Evolutionary conservation across 2,113 vertebrate species (phyloP), one percentile per base, ranked within the genome.

Genomic region (Zosterops japonicus): DNA sequence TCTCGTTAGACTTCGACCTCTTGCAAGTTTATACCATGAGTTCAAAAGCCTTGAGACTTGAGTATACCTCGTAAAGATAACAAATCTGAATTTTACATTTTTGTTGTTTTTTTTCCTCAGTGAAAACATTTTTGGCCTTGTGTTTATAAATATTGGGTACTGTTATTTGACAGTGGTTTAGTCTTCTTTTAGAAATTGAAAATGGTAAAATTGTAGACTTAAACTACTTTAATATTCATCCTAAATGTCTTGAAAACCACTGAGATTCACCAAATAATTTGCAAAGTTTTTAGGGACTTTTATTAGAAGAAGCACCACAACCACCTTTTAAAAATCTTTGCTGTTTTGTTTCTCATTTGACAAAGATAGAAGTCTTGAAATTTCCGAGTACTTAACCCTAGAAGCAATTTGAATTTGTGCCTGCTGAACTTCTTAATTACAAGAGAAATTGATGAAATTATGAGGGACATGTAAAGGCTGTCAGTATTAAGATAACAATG

Each of bases 31-130:
- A 69, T 83, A 53, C 63, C 28, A 11, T 68, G 52, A 7, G n/a
- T 89, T 95, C 49, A 90, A 90, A 96, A 80, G 57, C 67, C 59
- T 92, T 80, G 46, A 83, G 42, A 91, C 76, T 89, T 69, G 63
- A 80, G 46, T 90, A 79, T 89, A 49, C 50, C 17, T 80, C 14
- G 44, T 69, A 53, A 86, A 88, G 49, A 86, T 41, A 80, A 5
- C 25, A 70, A 16, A 84, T 61, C 68, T 39, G 28, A 83, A 52
- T 77, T 83, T 55, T 50, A 31, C 2, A 0, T 35, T 75, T 89
- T 69, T 65, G 13, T 47, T 74, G 9, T 0, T 0, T 16, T 65
- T 78, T 67, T 82, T 33, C 2, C 29, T 87, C 5, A 18, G 49
- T 56, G 29, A 76, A 93, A 90, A 14, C 6, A 15, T 64, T 90